Conservation (phyloP, 2,113 vertebrate species). For the Zapus hudsonius region DNA sequence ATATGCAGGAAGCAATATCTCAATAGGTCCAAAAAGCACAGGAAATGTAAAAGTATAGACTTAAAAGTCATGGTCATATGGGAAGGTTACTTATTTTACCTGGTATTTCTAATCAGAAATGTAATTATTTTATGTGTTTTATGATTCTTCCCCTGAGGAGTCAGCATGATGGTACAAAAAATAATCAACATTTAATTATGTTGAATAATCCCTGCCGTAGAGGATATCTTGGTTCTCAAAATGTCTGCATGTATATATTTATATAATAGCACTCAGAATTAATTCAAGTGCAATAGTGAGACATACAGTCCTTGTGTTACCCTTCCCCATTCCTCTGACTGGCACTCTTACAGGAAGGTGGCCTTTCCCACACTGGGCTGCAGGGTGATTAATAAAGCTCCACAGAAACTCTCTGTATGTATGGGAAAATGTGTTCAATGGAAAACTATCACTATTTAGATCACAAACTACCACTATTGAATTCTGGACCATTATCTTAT, state of each 20-base stretch:
- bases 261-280: not conserved
- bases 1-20: constrained; percentile 59
- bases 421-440: not conserved
- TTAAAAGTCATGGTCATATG: not conserved
- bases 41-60: constrained; percentile 1
- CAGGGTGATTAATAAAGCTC: not conserved
- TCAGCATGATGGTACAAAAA: not conserved
- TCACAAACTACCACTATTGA: not conserved
- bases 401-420: not conserved
- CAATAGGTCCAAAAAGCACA: constrained; percentile 38
- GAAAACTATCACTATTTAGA: not conserved
- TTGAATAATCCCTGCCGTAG: constrained; percentile 10
- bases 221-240: not conserved
- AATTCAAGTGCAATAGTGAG: not conserved
- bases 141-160: constrained; percentile 11
- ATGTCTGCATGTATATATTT: not conserved
- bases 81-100: constrained; percentile 42
- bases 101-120: constrained; percentile 42
- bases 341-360: not conserved
- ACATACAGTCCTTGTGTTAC: not conserved
- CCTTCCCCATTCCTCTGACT: not conserved
- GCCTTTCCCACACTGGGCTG: not conserved
- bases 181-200: constrained; percentile 17
- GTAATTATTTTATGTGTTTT: not conserved
- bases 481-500: not conserved